A percentile compares a stretch with the other conserved stretches of the same genome.
phyloP scores from a whole-genome alignment of 2,113 vertebrate species.

The Mungos mungo region DNA sequence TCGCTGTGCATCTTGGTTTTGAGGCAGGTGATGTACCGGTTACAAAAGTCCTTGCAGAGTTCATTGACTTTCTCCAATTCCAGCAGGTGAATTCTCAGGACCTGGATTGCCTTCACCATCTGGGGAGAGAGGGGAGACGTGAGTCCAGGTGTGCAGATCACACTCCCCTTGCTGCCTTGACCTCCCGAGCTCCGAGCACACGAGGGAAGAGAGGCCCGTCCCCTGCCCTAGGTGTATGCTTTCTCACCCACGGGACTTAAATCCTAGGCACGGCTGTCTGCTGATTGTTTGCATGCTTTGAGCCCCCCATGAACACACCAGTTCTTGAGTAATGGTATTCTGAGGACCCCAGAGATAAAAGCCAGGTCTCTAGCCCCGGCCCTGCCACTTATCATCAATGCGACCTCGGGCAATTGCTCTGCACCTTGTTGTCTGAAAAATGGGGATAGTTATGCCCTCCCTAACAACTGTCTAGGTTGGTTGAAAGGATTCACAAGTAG shows the following conservation, averaged over 20 bases:
- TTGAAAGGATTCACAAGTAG: background rate
- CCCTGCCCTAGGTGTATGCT: too few relatives aligned
- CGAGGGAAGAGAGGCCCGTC: background rate
- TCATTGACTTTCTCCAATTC: conserved; percentile 99
- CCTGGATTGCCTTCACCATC: conserved; percentile 99
- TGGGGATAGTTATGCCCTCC: background rate
- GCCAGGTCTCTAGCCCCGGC: background rate
- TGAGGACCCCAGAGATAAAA: background rate
- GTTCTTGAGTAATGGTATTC: background rate
- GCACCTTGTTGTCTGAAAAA: background rate
- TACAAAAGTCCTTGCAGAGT: conserved; percentile 99
- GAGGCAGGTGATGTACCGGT: conserved; percentile 99
- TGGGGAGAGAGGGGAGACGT: conserved; percentile 69
- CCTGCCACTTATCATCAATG: background rate
- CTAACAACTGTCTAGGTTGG: background rate
- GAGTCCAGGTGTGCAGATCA: background rate
- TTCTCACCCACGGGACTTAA: background rate
- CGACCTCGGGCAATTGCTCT: background rate
- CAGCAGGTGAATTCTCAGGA: conserved; percentile 97
- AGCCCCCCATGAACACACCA: background rate
- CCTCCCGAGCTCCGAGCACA: background rate
- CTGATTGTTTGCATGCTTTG: background rate
- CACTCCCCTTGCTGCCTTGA: background rate
- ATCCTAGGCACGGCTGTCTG: background rate
- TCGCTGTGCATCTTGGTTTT: conserved; percentile 99